Conservation (phyloP, 2,113 vertebrate species). For the Scopus umbretta region DNA sequence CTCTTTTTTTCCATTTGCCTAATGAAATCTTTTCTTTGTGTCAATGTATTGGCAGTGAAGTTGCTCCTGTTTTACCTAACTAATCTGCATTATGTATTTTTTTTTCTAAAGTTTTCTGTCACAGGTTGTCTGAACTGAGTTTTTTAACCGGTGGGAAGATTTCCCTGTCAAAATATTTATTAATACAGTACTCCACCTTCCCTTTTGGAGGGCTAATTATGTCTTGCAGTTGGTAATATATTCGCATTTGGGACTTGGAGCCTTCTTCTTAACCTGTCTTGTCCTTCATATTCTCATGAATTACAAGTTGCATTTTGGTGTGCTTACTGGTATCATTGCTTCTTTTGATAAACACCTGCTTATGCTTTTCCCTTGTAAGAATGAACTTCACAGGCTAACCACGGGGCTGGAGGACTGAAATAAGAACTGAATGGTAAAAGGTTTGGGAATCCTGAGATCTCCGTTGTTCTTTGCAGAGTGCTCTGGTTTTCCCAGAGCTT, state of each 20-base stretch:
- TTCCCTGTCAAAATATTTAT: not conserved
- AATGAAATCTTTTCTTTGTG: not conserved
- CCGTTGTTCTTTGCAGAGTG: not conserved
- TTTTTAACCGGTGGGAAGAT: not conserved
- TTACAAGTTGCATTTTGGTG: not conserved
- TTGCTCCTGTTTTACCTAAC: not conserved
- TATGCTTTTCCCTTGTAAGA: not conserved
- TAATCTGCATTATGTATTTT: not conserved
- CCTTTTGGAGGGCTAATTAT: not conserved
- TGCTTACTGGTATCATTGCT: not conserved
- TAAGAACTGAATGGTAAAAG: not conserved
- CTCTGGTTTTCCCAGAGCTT: not conserved
- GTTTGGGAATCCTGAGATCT: not conserved
- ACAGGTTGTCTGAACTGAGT: not conserved
- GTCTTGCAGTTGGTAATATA: not conserved
- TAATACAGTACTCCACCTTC: not conserved
- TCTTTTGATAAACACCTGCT: not conserved
- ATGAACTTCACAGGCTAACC: not conserved
- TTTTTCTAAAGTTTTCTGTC: not conserved
- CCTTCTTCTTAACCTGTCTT: not conserved
- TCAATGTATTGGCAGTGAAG: not conserved
- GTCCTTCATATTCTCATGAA: not conserved
- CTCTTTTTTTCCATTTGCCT: not conserved
- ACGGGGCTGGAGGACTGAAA: not conserved
- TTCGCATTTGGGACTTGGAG: not conserved